Base-by-base conservation (phyloP, 2,888 invertebrate genomes). In the Erebia aethiops region DNA sequence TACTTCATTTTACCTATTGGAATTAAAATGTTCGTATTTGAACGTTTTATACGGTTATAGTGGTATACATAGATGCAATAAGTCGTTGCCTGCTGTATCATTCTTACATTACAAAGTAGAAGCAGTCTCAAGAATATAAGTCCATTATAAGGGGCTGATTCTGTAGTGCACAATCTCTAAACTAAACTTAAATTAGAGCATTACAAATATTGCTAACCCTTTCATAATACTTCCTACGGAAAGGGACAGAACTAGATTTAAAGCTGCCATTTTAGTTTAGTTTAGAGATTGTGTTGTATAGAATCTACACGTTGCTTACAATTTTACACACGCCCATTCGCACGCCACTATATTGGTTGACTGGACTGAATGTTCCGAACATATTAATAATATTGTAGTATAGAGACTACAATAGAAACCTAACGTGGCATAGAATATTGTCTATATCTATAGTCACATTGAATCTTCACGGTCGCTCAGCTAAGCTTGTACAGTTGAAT, bases 71-170 rank as follows among this genome's bases (percentile, higher is more conserved):
- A 60, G 16, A 60, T n/a, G 60, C 60, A 43, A 41, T 60, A n/a
- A 16, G 41, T n/a, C 26, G 26, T 13, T 26, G 26, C 26, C 3
- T 8, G 13, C 13, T 57, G 11, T 4, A 13, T 57, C 21, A 11
- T 57, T 54, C 16, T n/a, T 41, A 35, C 57, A 35, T 58, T n/a
- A n/a, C 18, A 43, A 43, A 61, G 61, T 18, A 61, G 11, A 43
- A 43, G 11, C 60, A 60, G 61, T 60, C 61, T 43, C 46, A 61
- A 18, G 18, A 16, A 46, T 60, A 58, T 7, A 18, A 1, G 14
- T 21, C 21, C 62, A 35, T 35, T 35, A 35, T 35, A 35, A 35
- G n/a, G n/a, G n/a, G n/a, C n/a, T n/a, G n/a, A n/a, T n/a, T n/a
- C n/a, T n/a, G n/a, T n/a, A n/a, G n/a, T n/a, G n/a, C n/a, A n/a